A percentile compares a stretch with the other conserved stretches of the same genome.
These are phyloP conservation scores for Pocillopora verrucosa DNA, from an alignment of 64 coral and sea anemone species.

Conservation along the genomic window DNA sequence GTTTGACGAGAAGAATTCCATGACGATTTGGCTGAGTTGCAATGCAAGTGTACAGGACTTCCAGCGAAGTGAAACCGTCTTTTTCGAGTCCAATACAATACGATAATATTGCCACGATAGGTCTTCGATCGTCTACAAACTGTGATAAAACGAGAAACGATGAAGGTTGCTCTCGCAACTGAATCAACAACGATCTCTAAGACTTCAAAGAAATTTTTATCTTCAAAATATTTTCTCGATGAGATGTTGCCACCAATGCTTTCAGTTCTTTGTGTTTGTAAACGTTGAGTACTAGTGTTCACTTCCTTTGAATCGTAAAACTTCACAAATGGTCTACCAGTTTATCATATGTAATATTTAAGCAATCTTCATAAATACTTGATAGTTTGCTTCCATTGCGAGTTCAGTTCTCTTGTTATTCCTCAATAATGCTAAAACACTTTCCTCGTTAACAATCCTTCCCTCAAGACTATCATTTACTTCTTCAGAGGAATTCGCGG, in stretches of 20 bases:
- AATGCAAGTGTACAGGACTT: constrained; percentile 3
- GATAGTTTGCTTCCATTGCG: constrained; percentile 46
- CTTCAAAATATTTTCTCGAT: constrained; percentile 29
- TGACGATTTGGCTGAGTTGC: constrained; percentile 8
- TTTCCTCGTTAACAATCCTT: background rate
- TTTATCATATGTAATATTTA: constrained; percentile 94
- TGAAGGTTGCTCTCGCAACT: background rate
- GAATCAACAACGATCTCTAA: constrained; percentile 12
- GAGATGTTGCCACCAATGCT: background rate
- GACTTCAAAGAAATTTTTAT: background rate
- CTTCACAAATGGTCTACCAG: constrained; percentile 70
- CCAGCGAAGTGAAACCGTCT: background rate
- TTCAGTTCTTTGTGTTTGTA: constrained; percentile 54
- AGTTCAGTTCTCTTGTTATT: constrained; percentile 22
- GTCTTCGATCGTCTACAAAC: background rate
- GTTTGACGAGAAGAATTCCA: background rate
- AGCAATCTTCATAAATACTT: constrained; percentile 87
- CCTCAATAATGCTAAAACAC: background rate
- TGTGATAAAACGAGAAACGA: constrained; percentile 16
- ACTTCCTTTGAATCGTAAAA: constrained; percentile 41
- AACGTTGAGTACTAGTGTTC: constrained; percentile 58
- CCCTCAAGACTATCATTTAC: background rate
- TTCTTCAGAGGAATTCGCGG: background rate
- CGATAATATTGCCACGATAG: constrained; percentile 22
- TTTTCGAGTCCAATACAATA: constrained; percentile 25